These are phyloP conservation scores for Poecilia wingei DNA, from an alignment of 2,797 vertebrate species.

Conservation along the genomic window DNA sequence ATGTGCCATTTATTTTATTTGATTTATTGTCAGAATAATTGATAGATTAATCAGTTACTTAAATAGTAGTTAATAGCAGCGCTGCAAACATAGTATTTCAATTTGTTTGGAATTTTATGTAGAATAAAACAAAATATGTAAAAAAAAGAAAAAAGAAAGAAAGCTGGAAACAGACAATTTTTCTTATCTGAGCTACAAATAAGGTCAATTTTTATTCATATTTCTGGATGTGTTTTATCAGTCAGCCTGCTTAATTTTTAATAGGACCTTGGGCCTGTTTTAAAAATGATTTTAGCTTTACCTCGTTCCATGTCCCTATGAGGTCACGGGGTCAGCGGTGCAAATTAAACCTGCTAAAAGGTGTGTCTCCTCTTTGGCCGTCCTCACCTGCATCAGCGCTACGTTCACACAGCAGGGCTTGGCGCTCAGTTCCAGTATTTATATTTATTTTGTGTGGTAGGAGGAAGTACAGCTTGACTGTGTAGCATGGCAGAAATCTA, in stretches of 20 bases:
- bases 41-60: too few relatives aligned
- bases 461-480: slow-evolving; percentile 38
- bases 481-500: slow-evolving; percentile 50
- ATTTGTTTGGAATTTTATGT: not conserved
- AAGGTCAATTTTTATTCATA: not conserved
- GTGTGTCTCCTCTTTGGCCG: not conserved
- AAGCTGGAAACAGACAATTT: not conserved
- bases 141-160: not conserved
- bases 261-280: not conserved
- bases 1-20: too few relatives aligned
- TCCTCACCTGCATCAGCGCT: not conserved
- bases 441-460: slow-evolving; percentile 23
- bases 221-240: not conserved
- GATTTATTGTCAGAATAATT: too few relatives aligned
- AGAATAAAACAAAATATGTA: not conserved
- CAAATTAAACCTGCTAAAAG: not conserved
- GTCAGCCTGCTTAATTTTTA: not conserved
- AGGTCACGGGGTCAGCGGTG: not conserved
- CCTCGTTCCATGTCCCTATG: not conserved
- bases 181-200: not conserved
- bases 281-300: not conserved
- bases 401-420: not conserved
- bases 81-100: not conserved
- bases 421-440: not conserved
- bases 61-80: too few relatives aligned